Evolutionary conservation across 2,888 invertebrate genomes (phyloP).

Genomic region (Cantharis rufa): DNA sequence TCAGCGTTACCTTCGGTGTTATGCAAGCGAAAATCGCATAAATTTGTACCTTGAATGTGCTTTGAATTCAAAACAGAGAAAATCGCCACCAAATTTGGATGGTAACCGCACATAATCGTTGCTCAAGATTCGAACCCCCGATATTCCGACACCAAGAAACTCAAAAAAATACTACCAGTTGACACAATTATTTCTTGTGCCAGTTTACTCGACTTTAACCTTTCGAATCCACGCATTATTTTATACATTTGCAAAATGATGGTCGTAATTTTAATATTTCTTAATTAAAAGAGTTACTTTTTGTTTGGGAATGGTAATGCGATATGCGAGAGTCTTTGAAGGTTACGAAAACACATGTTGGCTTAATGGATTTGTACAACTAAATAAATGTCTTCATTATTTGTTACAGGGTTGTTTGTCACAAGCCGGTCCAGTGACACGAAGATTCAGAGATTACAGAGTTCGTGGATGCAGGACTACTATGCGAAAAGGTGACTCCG

Average conservation of each 20-base stretch:
- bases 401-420: background rate
- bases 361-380: slow-evolving; percentile 21
- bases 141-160: background rate
- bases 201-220: background rate
- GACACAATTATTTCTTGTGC: background rate
- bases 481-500: background rate
- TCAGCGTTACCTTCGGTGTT: background rate
- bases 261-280: background rate
- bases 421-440: background rate
- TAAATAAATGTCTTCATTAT: slow-evolving; percentile 11
- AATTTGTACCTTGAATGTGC: background rate
- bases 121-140: background rate
- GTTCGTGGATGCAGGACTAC: background rate
- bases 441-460: background rate
- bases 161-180: background rate
- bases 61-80: background rate
- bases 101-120: background rate
- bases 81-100: background rate
- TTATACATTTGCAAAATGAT: background rate
- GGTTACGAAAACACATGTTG: slow-evolving; percentile 21
- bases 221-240: background rate
- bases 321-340: slow-evolving; percentile 17
- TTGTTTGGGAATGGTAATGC: slow-evolving; percentile 16
- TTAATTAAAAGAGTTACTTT: background rate
- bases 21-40: background rate